Conservation (phyloP, 2,113 vertebrate species). For the Anguilla japonica region DNA sequence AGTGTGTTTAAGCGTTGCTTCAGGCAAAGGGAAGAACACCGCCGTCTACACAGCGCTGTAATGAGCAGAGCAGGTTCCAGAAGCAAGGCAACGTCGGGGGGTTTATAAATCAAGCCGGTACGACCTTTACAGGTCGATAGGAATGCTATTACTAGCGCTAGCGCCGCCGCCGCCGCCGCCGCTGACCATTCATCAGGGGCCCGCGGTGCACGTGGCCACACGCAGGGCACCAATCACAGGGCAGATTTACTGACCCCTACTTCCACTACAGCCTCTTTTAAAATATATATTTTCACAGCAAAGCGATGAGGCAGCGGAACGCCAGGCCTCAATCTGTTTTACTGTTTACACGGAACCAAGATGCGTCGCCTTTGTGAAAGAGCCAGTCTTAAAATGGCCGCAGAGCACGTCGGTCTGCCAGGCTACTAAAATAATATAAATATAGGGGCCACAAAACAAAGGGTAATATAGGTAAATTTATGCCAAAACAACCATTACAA, state of each 20-base stretch:
- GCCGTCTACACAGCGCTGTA: not conserved
- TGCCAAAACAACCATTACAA: slow-evolving; percentile 9
- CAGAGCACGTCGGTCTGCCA: not conserved
- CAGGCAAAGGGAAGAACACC: not conserved
- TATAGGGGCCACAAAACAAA: not conserved
- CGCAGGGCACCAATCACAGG: not conserved
- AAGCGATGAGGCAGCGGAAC: not conserved
- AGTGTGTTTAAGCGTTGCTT: not conserved
- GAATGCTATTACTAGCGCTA: not conserved
- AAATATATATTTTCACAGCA: not conserved
- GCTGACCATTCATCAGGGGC: not conserved
- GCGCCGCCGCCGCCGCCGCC: not conserved
- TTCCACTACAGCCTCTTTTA: no score
- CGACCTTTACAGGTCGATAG: not conserved
- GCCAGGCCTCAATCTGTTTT: no score
- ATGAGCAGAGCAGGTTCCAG: not conserved
- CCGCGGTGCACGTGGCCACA: not conserved
- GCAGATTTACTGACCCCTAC: no score
- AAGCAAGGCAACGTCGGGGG: not conserved
- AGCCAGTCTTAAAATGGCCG: no score
- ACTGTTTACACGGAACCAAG: no score
- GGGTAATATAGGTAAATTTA: not conserved
- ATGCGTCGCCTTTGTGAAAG: no score
- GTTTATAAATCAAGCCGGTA: not conserved
- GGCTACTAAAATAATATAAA: not conserved